Evolutionary conservation across 64 coral and sea anemone genomes (phyloP).

Genomic region (Montipora capricornis): DNA sequence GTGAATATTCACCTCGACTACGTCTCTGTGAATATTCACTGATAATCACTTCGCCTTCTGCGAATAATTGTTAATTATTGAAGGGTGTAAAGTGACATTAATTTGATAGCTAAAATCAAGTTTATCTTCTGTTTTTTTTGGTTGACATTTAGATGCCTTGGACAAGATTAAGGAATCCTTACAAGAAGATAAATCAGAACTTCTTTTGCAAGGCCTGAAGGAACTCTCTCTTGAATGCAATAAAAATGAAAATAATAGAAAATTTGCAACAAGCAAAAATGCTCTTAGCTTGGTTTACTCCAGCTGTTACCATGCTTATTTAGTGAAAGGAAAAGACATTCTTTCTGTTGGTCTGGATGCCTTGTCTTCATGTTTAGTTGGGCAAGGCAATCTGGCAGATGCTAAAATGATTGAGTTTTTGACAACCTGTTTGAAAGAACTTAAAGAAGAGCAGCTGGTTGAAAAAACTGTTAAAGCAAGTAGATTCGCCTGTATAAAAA

Average conservation of each 20-base stretch:
- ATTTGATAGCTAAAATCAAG: too few relatives aligned
- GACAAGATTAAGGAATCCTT: constrained; percentile 31
- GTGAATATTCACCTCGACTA: too few relatives aligned
- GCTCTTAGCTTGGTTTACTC: constrained; percentile 59
- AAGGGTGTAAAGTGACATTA: too few relatives aligned
- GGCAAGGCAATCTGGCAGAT: constrained; percentile 71
- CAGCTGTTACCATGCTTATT: constrained; percentile 58
- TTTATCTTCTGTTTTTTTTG: background rate
- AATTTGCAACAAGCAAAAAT: constrained; percentile 78
- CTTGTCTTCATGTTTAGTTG: constrained; percentile 62
- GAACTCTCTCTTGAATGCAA: constrained; percentile 64
- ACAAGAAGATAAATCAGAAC: constrained; percentile 8
- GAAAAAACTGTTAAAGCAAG: constrained; percentile 65
- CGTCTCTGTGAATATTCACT: too few relatives aligned
- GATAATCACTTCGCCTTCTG: too few relatives aligned
- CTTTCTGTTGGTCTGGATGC: constrained; percentile 71
- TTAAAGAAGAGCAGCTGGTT: constrained; percentile 15
- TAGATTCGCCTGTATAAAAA: constrained; percentile 67
- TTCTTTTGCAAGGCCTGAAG: constrained; percentile 48
- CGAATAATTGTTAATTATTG: too few relatives aligned
- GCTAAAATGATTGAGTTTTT: constrained; percentile 67
- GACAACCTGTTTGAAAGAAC: constrained; percentile 71
- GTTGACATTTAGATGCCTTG: constrained; percentile 35
- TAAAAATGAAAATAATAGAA: constrained; percentile 79
- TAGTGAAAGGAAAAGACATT: constrained; percentile 40